Conservation (phyloP, 92 coral and sea anemone species). For the Metridium senile region DNA sequence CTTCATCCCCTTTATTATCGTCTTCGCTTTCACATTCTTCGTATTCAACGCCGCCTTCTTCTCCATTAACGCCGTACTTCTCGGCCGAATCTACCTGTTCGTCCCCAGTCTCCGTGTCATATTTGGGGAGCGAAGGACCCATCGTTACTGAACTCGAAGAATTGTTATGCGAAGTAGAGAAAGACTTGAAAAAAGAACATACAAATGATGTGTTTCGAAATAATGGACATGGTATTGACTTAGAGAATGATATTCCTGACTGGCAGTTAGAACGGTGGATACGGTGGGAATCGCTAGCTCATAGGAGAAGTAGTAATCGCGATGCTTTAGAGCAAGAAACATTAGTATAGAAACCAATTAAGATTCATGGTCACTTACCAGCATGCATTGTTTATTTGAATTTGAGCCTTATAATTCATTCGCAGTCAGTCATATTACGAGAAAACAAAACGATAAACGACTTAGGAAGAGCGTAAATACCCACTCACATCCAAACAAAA, state of each 20-base stretch:
- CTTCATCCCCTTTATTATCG: conserved; percentile 79
- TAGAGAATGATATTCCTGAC: conserved; percentile 60
- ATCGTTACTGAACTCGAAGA: conserved; percentile 59
- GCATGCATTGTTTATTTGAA: too few relatives aligned
- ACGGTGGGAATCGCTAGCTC: conserved; percentile 82
- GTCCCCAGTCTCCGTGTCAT: conserved; percentile 71
- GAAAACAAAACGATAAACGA: too few relatives aligned
- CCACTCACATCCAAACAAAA: not conserved
- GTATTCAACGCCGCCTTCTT: conserved; percentile 79
- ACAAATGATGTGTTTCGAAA: conserved; percentile 29
- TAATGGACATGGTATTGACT: conserved; percentile 17
- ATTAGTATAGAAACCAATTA: conserved; percentile 50
- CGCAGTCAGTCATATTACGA: too few relatives aligned
- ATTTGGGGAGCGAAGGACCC: conserved; percentile 63
- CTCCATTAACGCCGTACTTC: conserved; percentile 66
- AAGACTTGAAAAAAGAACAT: conserved; percentile 66
- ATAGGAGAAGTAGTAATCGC: conserved; percentile 61
- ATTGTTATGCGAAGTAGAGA: conserved; percentile 69
- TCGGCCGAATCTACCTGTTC: conserved; percentile 81
- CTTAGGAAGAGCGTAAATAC: too few relatives aligned
- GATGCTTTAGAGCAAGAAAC: conserved; percentile 88
- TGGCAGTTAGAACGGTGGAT: conserved; percentile 84
- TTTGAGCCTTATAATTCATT: too few relatives aligned
- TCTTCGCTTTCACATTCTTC: conserved; percentile 76
- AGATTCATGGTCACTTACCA: not conserved